Base-by-base conservation (phyloP, 53 echinoderm and acorn worm genomes). In the Crossaster papposus region DNA sequence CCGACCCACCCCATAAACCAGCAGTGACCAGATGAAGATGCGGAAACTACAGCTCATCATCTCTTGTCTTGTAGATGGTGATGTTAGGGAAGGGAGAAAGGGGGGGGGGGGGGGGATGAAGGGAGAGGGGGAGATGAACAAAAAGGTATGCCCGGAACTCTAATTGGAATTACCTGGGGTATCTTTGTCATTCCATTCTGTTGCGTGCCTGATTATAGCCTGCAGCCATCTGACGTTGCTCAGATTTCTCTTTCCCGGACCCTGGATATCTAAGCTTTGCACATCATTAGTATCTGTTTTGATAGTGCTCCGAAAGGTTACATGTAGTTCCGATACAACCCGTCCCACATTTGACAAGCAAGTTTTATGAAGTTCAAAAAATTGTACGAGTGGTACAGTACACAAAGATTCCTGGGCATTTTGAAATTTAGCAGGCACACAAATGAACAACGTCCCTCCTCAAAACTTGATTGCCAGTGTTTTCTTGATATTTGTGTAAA, bases 61-160 rank as follows among this genome's bases (percentile, higher is more conserved):
- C 68, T 28, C 68, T 28, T 2, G 28, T 68, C 68, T 68, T 58
- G 58, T 58, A 14, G 58, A 58, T 20, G 22, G 58, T 15, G 58
- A 17, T 3, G 17, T 14, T 18, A 11, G 58, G 58, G 58, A 23
- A 28, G 9, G 17, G 17, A 4, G 58, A 58, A 58, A 17, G 58
- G 58, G 68, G 68, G 28, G 4, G 24, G 9, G 17, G 17, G 58
- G 17, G 17, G 58, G 58, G 58, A 28, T 26, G 28, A 3, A 44
- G 17, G 17, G 58, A 58, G 17, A 17, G 58, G 58, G 68, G 68
- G 28, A 3, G 24, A 6, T 26, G 28, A 28, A 28, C 6, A 68
- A 13, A 34, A 14, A 74, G 36, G 74, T 74, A 35, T 85, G 53
- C 54, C 52, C 28, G 85, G 73, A 85, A 85, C 85, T 85, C 85